Evolutionary conservation across 2,797 vertebrate species (phyloP), one percentile per base, ranked within the genome.

Genomic region (Crenuchus spilurus): DNA sequence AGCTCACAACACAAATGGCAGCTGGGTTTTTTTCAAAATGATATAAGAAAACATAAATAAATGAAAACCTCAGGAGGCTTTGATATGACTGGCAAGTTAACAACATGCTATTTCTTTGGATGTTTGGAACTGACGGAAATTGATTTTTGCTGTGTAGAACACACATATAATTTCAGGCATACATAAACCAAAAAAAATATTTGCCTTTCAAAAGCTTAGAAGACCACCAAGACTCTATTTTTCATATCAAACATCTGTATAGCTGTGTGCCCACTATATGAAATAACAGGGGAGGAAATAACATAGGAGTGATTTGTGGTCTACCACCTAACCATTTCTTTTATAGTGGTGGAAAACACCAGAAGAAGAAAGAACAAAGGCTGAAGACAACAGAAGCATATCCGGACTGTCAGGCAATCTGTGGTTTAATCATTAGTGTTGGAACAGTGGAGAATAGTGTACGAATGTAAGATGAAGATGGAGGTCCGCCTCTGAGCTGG

Each of bases 401-500:
- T 66, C 51, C 54, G 31, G 1, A 58, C 33, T 67, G 31, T 41
- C 70, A 54, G 33, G 37, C 54, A 24, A 18, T 28, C 31, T 39
- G 6, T 51, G 24, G 42, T 60, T 54, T 55, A 33, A 73, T 55
- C 11, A 44, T 73, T 55, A 44, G 30, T 37, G 71, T 14, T 11
- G 8, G 24, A 42, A 52, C 22, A 72, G 46, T 33, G 49, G 18
- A 63, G 63, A 33, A 54, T 31, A 73, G n/a, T 9, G 28, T 33
- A 28, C 10, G 48, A 73, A 44, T 13, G 61, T 51, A 30, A 33
- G 35, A 55, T 73, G 46, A 74, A 68, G 66, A 74, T 74, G 6
- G 57, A 33, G 64, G 44, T 51, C 33, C 30, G 49, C 51, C 64
- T 63, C 79, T 2, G 30, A 72, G 74, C 57, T 81, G 41, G 60